Evolutionary conservation across 2,113 vertebrate genomes (phyloP).

Genomic region (Salminus brasiliensis): DNA sequence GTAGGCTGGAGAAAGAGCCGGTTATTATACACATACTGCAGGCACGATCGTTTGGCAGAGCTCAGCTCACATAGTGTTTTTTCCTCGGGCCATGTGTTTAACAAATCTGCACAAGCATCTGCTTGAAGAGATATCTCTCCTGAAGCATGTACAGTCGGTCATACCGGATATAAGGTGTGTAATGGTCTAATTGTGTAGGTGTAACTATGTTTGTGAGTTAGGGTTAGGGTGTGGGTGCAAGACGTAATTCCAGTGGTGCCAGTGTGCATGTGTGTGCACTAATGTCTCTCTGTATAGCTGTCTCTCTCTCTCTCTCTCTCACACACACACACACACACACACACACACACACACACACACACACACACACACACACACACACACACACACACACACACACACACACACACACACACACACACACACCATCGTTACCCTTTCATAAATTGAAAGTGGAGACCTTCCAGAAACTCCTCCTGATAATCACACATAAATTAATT

Average conservation of each 20-base stretch:
- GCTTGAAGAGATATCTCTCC: too few relatives aligned
- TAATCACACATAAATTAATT: constrained; percentile 85
- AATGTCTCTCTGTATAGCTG: not conserved
- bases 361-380: too few relatives aligned
- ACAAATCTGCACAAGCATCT: too few relatives aligned
- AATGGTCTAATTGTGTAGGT: too few relatives aligned
- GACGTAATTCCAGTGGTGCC: not conserved
- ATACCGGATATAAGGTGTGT: too few relatives aligned
- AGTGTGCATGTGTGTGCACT: not conserved
- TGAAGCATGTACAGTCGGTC: too few relatives aligned
- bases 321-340: constrained; percentile 8
- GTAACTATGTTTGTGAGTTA: not conserved
- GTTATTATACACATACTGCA: too few relatives aligned
- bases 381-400: not conserved
- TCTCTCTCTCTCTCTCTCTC: constrained; percentile 20
- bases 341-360: too few relatives aligned
- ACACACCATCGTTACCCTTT: constrained; percentile 66
- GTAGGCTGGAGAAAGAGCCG: too few relatives aligned
- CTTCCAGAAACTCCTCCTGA: constrained; percentile 80
- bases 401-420: constrained; percentile 52
- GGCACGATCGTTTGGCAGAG: too few relatives aligned
- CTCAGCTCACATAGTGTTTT: too few relatives aligned
- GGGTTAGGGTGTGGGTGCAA: not conserved
- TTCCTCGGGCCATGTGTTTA: too few relatives aligned
- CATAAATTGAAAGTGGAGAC: constrained; percentile 82